phyloP scores from a whole-genome alignment of 1,140 invertebrate species.

The Drosophila miranda region DNA sequence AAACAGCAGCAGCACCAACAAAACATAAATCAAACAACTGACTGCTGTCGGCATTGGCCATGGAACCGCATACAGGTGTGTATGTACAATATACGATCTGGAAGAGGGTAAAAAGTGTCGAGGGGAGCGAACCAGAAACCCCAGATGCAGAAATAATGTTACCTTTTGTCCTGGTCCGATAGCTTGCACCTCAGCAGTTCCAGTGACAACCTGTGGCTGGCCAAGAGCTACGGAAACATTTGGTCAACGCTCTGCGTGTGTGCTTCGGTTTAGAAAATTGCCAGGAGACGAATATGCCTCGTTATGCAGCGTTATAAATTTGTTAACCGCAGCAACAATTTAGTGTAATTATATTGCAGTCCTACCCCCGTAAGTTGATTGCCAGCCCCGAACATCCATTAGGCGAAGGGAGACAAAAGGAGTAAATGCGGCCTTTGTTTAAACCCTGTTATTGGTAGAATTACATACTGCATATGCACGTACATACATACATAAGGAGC shows the following conservation, averaged over 20 bases:
- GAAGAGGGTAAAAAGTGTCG: neutral
- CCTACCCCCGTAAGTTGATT: slow-evolving; percentile 22
- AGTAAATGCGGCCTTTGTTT: slow-evolving; percentile 17
- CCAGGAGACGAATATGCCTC: slow-evolving; percentile 42
- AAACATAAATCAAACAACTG: slow-evolving; percentile 77
- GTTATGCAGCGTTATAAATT: slow-evolving; percentile 69
- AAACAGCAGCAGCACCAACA: slow-evolving; percentile 9
- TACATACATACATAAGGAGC: slow-evolving; percentile 2
- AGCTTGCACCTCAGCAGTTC: slow-evolving; percentile 55
- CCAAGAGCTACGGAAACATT: slow-evolving; percentile 53
- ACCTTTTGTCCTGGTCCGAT: slow-evolving; percentile 52
- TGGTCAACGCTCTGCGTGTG: slow-evolving; percentile 37
- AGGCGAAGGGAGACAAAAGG: neutral
- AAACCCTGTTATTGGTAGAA: slow-evolving; percentile 22
- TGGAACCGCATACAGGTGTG: neutral
- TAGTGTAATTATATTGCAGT: slow-evolving; percentile 70
- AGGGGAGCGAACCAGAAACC: neutral
- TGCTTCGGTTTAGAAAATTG: slow-evolving; percentile 57
- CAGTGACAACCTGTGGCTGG: slow-evolving; percentile 76
- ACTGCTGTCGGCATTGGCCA: slow-evolving; percentile 67
- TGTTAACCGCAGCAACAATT: slow-evolving; percentile 72
- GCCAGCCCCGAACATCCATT: neutral
- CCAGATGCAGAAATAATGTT: slow-evolving; percentile 32
- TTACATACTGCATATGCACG: slow-evolving; percentile 1
- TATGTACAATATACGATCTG: neutral